A percentile compares a stretch with the other conserved stretches of the same genome.
Conservation (phyloP, 2,113 vertebrate genomes). For the Mus pahari region DNA sequence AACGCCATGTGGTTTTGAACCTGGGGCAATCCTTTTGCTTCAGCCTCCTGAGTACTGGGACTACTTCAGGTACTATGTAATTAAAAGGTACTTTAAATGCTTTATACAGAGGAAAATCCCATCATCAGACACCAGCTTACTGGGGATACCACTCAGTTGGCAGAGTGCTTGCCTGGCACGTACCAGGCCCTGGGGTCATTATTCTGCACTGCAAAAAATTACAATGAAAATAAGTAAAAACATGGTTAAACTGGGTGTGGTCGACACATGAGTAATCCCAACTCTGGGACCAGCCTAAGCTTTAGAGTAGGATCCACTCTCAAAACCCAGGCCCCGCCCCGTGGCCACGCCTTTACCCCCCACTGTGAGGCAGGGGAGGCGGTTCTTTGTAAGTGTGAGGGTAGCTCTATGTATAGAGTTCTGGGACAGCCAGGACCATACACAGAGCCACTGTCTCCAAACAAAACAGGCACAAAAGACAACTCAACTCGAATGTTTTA, state of each 20-base stretch:
- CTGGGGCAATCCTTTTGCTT: neutral
- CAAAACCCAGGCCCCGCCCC: neutral
- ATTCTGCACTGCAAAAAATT: neutral
- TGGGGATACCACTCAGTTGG: neutral
- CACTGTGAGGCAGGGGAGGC: neutral
- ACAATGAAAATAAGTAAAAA: neutral
- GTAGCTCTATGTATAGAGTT: neutral
- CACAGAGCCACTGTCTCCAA: neutral
- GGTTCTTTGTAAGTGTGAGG: neutral
- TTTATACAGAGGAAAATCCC: neutral
- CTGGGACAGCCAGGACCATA: neutral
- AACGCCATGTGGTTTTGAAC: neutral
- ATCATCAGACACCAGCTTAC: neutral
- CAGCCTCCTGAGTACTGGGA: neutral
- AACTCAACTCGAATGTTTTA: neutral
- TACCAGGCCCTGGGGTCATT: neutral
- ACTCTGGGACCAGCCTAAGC: neutral
- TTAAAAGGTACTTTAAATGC: neutral
- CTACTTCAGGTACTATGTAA: neutral
- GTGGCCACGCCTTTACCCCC: neutral
- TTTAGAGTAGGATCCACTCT: neutral
- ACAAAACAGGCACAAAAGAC: neutral
- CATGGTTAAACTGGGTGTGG: neutral
- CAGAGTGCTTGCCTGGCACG: neutral
- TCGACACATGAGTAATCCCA: neutral